Conservation (phyloP, 1,140 invertebrate genomes). For the Agraylea sexmaculata region DNA sequence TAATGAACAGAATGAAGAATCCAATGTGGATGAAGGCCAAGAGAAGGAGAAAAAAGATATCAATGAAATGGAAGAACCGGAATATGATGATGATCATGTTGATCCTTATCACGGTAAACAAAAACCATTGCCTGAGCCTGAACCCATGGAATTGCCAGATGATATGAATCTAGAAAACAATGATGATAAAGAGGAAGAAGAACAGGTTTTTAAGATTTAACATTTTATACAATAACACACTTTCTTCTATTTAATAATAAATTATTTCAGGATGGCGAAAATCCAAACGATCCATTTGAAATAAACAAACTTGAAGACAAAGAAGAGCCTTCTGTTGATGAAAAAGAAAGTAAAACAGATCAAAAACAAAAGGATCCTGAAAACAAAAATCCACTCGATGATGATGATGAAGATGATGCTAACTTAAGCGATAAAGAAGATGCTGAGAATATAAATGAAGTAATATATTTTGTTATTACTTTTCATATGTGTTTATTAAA, state of each 20-base stretch:
- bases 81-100: constrained; percentile 67
- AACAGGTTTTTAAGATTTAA: constrained; percentile 27
- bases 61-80: constrained; percentile 66
- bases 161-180: constrained; percentile 72
- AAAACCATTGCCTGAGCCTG: constrained; percentile 61
- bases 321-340: constrained; percentile 30
- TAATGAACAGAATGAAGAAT: constrained; percentile 54
- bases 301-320: constrained; percentile 63
- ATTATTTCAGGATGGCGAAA: constrained; percentile 38
- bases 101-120: constrained; percentile 78
- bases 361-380: constrained; percentile 38
- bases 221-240: not conserved
- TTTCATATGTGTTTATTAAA: too few relatives aligned
- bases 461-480: too few relatives aligned
- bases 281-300: constrained; percentile 71
- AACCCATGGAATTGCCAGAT: constrained; percentile 77
- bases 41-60: constrained; percentile 57
- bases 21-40: constrained; percentile 44
- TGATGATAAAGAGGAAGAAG: constrained; percentile 41
- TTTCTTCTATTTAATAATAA: constrained; percentile 1
- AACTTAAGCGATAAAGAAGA: constrained; percentile 19
- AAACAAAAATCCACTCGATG: constrained; percentile 30
- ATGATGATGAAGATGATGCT: constrained; percentile 27
- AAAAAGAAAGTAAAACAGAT: constrained; percentile 35
- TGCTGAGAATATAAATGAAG: constrained; percentile 26